phyloP scores from a whole-genome alignment of 2,797 vertebrate genomes.

The Xenopus petersii region DNA sequence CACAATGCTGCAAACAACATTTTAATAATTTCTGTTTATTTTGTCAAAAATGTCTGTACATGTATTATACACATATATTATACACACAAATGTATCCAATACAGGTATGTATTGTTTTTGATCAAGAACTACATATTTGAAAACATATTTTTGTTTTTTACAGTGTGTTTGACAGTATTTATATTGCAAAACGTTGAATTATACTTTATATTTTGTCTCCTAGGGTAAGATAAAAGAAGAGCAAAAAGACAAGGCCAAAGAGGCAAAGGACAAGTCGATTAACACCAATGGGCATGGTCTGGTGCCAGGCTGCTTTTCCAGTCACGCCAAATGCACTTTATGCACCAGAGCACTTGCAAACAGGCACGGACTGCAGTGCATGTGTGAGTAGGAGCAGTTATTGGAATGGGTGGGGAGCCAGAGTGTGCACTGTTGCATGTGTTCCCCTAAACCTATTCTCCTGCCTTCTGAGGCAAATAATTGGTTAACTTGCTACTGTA shows the following conservation, averaged over 20 bases:
- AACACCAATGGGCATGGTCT: constrained; percentile 72
- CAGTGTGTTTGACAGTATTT: too few relatives aligned
- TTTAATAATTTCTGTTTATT: too few relatives aligned
- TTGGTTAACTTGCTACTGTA: neutral
- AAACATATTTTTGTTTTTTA: too few relatives aligned
- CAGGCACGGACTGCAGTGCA: constrained; percentile 84
- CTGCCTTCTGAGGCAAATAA: neutral
- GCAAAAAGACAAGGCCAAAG: constrained; percentile 63
- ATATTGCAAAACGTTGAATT: too few relatives aligned
- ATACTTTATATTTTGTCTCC: constrained; percentile 31
- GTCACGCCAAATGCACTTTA: constrained; percentile 81
- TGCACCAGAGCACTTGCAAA: constrained; percentile 82
- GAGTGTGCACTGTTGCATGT: neutral
- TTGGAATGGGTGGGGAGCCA: constrained; percentile 1
- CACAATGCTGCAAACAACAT: too few relatives aligned
- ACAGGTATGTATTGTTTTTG: too few relatives aligned
- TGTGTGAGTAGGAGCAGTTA: constrained; percentile 77
- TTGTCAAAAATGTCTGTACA: too few relatives aligned
- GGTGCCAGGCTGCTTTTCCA: constrained; percentile 75
- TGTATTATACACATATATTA: too few relatives aligned
- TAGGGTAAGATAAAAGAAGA: constrained; percentile 87
- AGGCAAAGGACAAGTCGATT: constrained; percentile 60
- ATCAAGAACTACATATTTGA: too few relatives aligned
- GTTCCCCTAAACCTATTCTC: neutral
- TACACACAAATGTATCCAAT: too few relatives aligned